Percentiles rank a stretch among this genome's conserved stretches.
Conservation (phyloP, 2,113 vertebrate genomes). For the Calypte anna region DNA sequence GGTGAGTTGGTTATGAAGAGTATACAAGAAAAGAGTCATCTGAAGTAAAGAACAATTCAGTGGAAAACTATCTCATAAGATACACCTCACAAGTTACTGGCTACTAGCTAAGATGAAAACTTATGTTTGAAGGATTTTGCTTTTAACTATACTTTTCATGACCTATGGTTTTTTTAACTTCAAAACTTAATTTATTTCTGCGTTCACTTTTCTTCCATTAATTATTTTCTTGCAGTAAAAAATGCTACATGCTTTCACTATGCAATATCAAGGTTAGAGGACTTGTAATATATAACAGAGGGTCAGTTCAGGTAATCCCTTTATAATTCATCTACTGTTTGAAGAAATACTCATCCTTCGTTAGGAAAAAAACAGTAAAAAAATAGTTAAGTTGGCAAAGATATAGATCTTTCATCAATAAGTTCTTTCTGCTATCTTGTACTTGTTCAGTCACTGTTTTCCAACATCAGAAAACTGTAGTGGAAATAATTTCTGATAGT, state of each 20-base stretch:
- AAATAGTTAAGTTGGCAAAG: not conserved
- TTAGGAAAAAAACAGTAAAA: not conserved
- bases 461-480: not conserved
- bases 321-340: not conserved
- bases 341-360: not conserved
- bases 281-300: not conserved
- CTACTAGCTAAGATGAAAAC: not conserved
- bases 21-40: not conserved
- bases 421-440: not conserved
- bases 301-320: not conserved
- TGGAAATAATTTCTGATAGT: not conserved
- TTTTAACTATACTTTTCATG: not conserved
- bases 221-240: not conserved
- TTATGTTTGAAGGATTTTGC: not conserved
- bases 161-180: not conserved
- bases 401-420: not conserved
- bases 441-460: not conserved
- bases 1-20: not conserved
- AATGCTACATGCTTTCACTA: not conserved
- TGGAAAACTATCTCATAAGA: not conserved
- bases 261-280: not conserved
- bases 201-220: not conserved
- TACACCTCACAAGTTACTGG: not conserved
- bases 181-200: not conserved
- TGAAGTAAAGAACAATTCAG: not conserved